A percentile compares a stretch with the other conserved stretches of the same genome.
Evolutionary conservation across 2,797 vertebrate species (phyloP).

Genomic region (Catharus ustulatus): DNA sequence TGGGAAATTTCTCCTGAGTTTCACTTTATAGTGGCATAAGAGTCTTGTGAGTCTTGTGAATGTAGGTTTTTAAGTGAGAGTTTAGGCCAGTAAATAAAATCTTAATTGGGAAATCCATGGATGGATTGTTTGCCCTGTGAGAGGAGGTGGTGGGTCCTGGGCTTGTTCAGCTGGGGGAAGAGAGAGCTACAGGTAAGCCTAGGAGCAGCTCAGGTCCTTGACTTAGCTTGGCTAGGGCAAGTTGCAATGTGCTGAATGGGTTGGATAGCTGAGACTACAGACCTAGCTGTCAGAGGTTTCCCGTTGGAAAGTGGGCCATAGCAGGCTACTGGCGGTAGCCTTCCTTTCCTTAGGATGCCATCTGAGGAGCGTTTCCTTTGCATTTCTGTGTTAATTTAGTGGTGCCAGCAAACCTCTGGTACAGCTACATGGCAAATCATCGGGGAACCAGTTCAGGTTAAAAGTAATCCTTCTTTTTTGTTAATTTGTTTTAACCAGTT

Average conservation of each 20-base stretch:
- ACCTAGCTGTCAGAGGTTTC: neutral
- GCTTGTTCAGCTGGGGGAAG: neutral
- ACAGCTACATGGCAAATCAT: neutral
- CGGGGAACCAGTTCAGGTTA: neutral
- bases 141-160: neutral
- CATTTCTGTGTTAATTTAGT: neutral
- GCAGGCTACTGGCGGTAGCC: neutral
- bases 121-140: neutral
- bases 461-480: neutral
- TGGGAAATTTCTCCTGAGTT: neutral
- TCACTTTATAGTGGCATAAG: neutral
- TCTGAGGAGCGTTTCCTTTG: neutral
- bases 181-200: neutral
- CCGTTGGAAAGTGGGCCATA: neutral
- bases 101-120: neutral
- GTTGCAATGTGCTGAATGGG: neutral
- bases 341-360: neutral
- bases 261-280: neutral
- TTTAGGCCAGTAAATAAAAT: neutral
- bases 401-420: neutral
- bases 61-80: neutral
- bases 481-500: neutral
- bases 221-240: neutral
- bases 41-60: constrained; percentile 44
- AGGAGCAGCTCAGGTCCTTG: neutral